Base-by-base conservation (phyloP, 2,113 vertebrate genomes). In the Platycercus adscitus region DNA sequence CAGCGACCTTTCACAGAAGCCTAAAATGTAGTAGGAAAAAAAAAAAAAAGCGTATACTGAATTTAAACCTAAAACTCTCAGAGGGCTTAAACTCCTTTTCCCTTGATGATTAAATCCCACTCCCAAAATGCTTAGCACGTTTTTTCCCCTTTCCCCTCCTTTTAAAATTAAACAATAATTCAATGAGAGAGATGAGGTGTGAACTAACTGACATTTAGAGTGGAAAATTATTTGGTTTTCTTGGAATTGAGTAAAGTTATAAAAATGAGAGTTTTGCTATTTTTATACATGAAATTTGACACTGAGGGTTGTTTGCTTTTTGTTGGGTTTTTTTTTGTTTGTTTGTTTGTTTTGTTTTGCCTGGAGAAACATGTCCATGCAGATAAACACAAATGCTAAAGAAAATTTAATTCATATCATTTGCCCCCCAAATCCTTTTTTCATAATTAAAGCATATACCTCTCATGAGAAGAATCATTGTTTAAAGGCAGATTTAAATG, bases 1-100 rank as follows among this genome's bases (percentile, higher is more conserved):
- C 96, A 76, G 91, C 75, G 93, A 99, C 96, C 97, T 98, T 99
- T 98, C 94, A 65, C 72, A 94, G 90, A 97, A 93, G 94, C 97
- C 95, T 92, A 97, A 97, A 98, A 96, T 39, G 94, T 90, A 91
- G 97, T 97, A 96, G 91, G 72, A 82, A 89, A 23, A 88, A 23
- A 88, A 23, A 10, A 44, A 10, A 24, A 33, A 24, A 60, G 3
- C 2, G 15, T 33, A 2, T 97, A 97, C 90, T 97, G 93, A 97
- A 97, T 97, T 96, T 97, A 95, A 91, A 76, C 56, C 66, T 88
- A 43, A 94, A 81, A 94, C 93, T 97, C 87, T 72, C 66, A 21
- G 20, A 94, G 52, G 84, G 68, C 31, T 95, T 88, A 86, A 77
- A 47, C 24, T 84, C 56, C 25, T 79, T 96, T 97, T 97, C 52